These are phyloP conservation scores for Pseudomyrmex dendroicus DNA, from an alignment of 1,140 invertebrate genomes.

Conservation along the genomic window DNA sequence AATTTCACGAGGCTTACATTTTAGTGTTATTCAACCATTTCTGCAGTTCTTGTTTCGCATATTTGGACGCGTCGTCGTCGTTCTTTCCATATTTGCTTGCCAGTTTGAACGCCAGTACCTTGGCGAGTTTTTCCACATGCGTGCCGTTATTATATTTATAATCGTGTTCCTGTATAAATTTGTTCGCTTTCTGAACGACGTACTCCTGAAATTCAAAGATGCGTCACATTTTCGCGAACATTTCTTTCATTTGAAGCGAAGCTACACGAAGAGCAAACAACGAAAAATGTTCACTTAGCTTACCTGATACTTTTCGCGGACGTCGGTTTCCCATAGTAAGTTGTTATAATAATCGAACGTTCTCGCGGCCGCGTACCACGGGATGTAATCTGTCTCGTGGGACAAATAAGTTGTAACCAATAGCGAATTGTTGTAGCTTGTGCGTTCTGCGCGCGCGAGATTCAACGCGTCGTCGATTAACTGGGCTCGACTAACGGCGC, in stretches of 20 bases:
- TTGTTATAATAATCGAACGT: constrained; percentile 85
- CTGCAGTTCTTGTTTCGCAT: background rate
- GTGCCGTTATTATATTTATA: constrained; percentile 78
- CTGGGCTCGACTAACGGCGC: constrained; percentile 85
- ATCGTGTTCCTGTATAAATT: fast-evolving
- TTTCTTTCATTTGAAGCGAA: background rate
- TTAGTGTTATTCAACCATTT: too few relatives aligned
- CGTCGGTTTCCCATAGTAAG: constrained; percentile 72
- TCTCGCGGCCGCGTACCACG: constrained; percentile 86
- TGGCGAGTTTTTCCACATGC: constrained; percentile 87
- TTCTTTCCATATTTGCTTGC: constrained; percentile 88
- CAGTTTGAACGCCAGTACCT: constrained; percentile 87
- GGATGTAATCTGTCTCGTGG: constrained; percentile 87
- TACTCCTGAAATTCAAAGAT: constrained; percentile 49
- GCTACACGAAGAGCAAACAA: background rate
- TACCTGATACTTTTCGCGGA: constrained; percentile 60
- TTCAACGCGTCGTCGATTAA: constrained; percentile 91
- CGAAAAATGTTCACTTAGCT: background rate
- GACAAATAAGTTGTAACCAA: constrained; percentile 87
- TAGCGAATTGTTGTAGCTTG: constrained; percentile 78
- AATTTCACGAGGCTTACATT: too few relatives aligned
- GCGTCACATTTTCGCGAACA: background rate
- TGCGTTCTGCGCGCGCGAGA: constrained; percentile 77
- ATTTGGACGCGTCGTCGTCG: constrained; percentile 85
- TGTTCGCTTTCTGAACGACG: background rate